Conservation (phyloP, 2,888 invertebrate genomes). For the Drosophila colorata region DNA sequence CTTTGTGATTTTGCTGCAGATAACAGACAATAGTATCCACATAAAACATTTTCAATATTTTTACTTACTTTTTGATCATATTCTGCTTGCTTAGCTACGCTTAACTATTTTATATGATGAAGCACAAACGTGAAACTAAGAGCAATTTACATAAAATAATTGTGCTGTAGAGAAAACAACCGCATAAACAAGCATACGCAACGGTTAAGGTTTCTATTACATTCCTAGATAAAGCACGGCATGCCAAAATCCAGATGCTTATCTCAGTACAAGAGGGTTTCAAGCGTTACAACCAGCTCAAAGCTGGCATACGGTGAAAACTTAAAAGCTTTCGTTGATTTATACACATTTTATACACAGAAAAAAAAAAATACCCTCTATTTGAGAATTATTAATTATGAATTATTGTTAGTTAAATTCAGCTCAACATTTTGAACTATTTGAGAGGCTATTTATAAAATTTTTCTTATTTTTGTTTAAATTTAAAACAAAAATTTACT, state of each 20-base stretch:
- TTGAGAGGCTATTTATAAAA: no score
- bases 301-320: conserved; percentile 12
- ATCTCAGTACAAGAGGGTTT: conserved; percentile 21
- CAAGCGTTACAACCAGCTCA: conserved; percentile 4
- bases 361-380: no score
- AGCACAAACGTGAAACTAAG: conserved; percentile 7
- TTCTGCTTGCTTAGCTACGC: background rate
- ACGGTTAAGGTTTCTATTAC: conserved; percentile 23
- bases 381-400: no score
- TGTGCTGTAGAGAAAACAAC: conserved; percentile 32
- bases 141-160: conserved; percentile 27
- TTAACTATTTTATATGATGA: background rate
- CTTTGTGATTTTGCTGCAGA: no score
- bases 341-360: no score
- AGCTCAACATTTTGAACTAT: no score
- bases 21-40: no score
- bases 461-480: no score
- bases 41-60: no score
- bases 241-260: conserved; percentile 29
- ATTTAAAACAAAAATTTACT: no score
- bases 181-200: conserved; percentile 22
- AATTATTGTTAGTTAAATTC: no score
- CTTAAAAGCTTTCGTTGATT: conserved; percentile 2
- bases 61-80: no score
- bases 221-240: conserved; percentile 18